A percentile compares a stretch with the other conserved stretches of the same genome.
Conservation (phyloP, 2,797 vertebrate species). For the Anguilla anguilla region DNA sequence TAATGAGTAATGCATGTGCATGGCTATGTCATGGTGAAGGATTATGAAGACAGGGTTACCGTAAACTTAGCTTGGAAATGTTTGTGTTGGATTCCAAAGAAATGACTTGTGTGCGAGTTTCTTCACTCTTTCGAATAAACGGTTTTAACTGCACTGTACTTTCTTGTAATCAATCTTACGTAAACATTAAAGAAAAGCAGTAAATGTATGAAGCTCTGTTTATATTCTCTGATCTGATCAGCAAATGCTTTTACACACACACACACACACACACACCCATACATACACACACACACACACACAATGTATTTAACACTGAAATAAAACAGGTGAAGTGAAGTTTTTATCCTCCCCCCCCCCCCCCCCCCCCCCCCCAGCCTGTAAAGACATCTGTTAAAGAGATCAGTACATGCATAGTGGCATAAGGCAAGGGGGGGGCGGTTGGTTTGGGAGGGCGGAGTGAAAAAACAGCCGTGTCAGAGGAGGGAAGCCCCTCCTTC, state of each 20-base stretch:
- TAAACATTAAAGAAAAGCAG: neutral
- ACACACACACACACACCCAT: neutral
- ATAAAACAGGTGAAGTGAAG: neutral
- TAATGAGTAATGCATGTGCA: neutral
- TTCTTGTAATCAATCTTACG: neutral
- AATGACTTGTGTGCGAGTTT: neutral
- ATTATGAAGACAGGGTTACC: neutral
- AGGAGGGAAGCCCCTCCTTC: slow-evolving; percentile 72
- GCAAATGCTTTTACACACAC: neutral
- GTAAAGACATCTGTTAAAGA: neutral
- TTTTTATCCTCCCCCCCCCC: neutral
- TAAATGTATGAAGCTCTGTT: neutral
- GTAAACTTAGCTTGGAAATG: neutral
- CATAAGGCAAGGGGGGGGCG: neutral
- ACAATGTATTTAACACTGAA: neutral
- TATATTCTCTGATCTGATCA: neutral
- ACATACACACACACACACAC: neutral
- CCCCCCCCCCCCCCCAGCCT: neutral
- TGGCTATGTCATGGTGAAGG: neutral
- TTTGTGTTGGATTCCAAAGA: neutral
- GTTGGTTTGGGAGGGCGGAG: neutral
- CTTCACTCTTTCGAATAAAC: neutral
- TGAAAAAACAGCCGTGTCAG: slow-evolving; percentile 46
- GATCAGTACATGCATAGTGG: neutral
- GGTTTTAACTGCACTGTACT: neutral